Percentiles rank a stretch among this genome's conserved stretches.
phyloP scores from a whole-genome alignment of 2,113 vertebrate species.

The Scytalopus superciliaris region DNA sequence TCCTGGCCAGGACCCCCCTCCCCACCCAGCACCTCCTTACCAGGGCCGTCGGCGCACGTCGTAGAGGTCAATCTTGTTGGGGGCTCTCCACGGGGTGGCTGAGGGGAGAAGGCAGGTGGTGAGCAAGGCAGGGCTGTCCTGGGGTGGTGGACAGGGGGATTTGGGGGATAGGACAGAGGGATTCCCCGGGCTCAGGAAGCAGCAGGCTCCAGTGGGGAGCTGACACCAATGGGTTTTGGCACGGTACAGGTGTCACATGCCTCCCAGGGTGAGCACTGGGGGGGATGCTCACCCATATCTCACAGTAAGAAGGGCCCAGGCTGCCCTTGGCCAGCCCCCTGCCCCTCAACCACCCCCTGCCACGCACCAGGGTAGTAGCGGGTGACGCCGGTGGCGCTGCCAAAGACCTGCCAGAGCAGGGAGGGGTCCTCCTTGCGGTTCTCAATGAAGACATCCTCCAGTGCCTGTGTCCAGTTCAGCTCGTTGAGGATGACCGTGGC shows the following conservation, averaged over 20 bases:
- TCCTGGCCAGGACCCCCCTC: not conserved
- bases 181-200: not conserved
- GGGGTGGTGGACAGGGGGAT: accelerated
- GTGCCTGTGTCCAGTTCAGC: constrained; percentile 93
- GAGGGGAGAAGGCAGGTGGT: not conserved
- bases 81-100: constrained; percentile 94
- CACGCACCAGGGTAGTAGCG: constrained; percentile 93
- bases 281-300: accelerated
- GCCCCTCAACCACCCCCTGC: accelerated
- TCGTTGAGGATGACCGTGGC: constrained; percentile 95
- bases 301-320: accelerated
- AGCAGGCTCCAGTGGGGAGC: not conserved
- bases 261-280: accelerated
- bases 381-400: constrained; percentile 95
- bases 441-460: constrained; percentile 93
- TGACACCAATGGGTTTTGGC: not conserved
- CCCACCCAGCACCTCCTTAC: constrained; percentile 72
- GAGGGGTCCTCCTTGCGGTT: constrained; percentile 92
- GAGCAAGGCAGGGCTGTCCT: not conserved
- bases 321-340: not conserved
- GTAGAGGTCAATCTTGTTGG: constrained; percentile 98
- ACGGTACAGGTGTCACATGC: accelerated
- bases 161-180: not conserved
- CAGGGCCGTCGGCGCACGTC: constrained; percentile 95
- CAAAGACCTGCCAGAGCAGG: constrained; percentile 96